Evolutionary conservation across 2,888 invertebrate genomes (phyloP), one percentile per base, ranked within the genome.

Genomic region (Ochropleura plecta): DNA sequence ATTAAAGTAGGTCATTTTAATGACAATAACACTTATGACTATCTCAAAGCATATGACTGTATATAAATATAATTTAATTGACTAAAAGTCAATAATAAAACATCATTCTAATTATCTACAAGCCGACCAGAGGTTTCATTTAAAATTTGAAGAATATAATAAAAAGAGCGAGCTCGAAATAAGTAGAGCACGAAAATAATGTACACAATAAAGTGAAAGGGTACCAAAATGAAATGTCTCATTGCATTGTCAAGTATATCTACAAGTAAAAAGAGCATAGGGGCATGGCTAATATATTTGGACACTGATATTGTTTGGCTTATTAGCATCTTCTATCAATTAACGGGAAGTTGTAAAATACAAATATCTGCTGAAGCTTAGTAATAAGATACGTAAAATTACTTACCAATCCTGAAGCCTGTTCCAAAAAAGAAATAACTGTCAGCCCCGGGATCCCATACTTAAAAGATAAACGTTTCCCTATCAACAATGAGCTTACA

Each of bases 111-210:
- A 63, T 65, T 70, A 70, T 16, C 8, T 44, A 55, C 64, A 55
- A 44, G n/a, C 9, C 49, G 57, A 70, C 20, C 62, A 70, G 63
- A 59, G 67, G 67, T 64, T 73, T 76, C 51, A 67, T 72, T 64
- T 46, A 63, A 59, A 71, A 72, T 64, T 64, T 68, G 60, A 65
- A 76, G 79, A 74, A 73, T 75, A 67, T 73, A 81, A 79, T 83
- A 88, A 88, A 64, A 88, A 89, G 81, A 88, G 86, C 86, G 90
- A 93, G 90, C 90, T 88, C 80, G 80, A 87, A 93, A 88, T 95
- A 96, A 96, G 96, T 96, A 94, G 96, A 96, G 95, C 96, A 96
- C 95, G 94, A 95, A 95, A 95, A 93, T 94, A 94, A 90, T 93
- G 93, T 93, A 94, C 92, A 94, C 94, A 93, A 93, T 94, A 93